phyloP scores from a whole-genome alignment of 2,113 vertebrate species.

The Oreotragus oreotragus region DNA sequence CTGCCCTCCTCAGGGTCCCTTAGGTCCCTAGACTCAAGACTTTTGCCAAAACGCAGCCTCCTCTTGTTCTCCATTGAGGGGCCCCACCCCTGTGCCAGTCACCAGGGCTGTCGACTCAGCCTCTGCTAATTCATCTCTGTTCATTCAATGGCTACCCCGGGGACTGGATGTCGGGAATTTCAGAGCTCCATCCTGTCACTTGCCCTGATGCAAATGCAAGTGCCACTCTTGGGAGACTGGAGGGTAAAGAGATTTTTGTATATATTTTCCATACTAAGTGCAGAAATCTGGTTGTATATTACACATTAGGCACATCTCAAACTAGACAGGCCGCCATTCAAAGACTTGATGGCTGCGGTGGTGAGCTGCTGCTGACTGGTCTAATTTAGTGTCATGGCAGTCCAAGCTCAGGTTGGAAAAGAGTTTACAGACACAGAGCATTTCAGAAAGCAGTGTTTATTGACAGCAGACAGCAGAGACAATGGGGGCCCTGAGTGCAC shows the following conservation, averaged over 20 bases:
- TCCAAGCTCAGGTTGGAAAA: background rate
- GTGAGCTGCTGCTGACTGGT: background rate
- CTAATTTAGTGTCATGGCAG: background rate
- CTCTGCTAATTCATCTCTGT: no score
- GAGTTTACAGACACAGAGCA: background rate
- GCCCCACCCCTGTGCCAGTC: background rate
- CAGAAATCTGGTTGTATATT: background rate
- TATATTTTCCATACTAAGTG: background rate
- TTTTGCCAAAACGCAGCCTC: background rate
- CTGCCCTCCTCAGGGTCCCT: background rate
- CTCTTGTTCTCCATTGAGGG: background rate
- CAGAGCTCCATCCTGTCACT: background rate
- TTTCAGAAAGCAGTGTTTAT: background rate
- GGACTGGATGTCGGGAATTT: background rate
- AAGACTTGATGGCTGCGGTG: background rate
- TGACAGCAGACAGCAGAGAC: background rate
- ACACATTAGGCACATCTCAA: background rate
- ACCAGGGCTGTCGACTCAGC: background rate
- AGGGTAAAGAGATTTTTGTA: background rate
- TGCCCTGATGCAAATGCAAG: background rate
- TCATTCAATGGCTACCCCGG: background rate
- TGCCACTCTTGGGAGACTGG: background rate
- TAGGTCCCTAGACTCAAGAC: background rate
- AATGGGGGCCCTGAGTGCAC: background rate
- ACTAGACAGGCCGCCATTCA: background rate